Evolutionary conservation across 2,888 invertebrate genomes (phyloP), one percentile per base, ranked within the genome.

Genomic region (Lasius platythorax): DNA sequence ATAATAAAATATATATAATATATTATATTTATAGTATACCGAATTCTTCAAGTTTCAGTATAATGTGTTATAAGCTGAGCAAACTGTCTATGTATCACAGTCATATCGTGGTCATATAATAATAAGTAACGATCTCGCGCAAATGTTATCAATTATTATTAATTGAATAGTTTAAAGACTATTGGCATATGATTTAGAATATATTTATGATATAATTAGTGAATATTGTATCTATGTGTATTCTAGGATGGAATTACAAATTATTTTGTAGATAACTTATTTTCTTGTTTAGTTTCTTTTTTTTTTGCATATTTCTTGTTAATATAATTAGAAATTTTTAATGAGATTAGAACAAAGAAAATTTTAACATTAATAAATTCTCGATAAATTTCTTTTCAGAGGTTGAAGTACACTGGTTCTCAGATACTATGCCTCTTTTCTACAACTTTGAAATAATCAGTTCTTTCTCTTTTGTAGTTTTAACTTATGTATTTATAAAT

Each of bases 281-380:
- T 70, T 6, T 8, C 1, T 33, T 46, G 18, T 50, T 46, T 46
- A 46, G 12, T 46, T 43, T 68, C 15, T 70, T 30, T 6, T 46
- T 23, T 70, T 30, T 30, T 68, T 30, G 5, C 28, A 3, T 37
- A 4, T 28, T 1, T 53, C 1, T 53, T 2, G 12, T 37, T 37
- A n/a, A 63, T 30, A 6, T 70, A 33, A 50, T 53, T 70, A 43
- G 15, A 40, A 28, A 46, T 43, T 68, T 46, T 33, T 53, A 70
- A 50, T n/a, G 0, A n/a, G n/a, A 3, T 33, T 53, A n/a, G 1
- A 46, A 50, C n/a, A 68, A 11, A 30, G 15, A 46, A 4, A 67
- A 46, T 15, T 67, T 2, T 46, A 43, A 68, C 5, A 66, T 11
- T 12, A 50, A n/a, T 30, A 3, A 53, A 70, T 33, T 28, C 0